A percentile compares a stretch with the other conserved stretches of the same genome.
Conservation (phyloP, 2,797 vertebrate genomes). For the Coregonus ussuriensis region DNA sequence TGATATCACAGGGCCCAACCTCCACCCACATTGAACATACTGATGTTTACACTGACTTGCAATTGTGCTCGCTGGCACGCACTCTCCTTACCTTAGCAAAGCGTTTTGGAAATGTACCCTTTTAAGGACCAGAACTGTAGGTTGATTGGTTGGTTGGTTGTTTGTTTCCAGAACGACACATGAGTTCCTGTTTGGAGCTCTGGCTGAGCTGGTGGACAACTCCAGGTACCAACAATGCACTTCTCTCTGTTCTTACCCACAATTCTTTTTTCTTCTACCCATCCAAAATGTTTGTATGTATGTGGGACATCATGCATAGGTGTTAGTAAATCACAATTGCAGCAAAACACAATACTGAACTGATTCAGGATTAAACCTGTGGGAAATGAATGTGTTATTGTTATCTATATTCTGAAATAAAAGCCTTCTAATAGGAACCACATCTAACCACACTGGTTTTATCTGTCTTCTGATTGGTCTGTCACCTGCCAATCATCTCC, state of each 20-base stretch:
- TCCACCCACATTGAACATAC: neutral
- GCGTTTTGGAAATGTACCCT: neutral
- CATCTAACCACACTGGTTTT: neutral
- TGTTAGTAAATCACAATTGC: neutral
- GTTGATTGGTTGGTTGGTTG: slow-evolving; percentile 1
- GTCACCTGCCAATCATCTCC: slow-evolving; percentile 28
- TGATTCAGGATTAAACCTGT: neutral
- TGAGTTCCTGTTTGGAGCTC: slow-evolving; percentile 96
- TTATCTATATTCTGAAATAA: neutral
- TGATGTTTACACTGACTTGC: neutral
- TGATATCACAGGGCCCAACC: neutral
- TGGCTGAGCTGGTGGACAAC: slow-evolving; percentile 98
- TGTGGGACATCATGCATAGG: neutral
- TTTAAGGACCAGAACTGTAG: neutral
- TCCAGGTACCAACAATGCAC: slow-evolving; percentile 83
- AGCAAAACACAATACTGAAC: neutral
- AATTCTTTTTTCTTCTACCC: neutral
- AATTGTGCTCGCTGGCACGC: neutral
- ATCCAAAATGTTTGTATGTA: neutral
- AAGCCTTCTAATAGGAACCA: neutral
- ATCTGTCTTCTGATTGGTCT: slow-evolving; percentile 15
- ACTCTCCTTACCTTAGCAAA: neutral
- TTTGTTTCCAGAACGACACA: slow-evolving; percentile 91
- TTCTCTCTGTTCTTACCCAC: neutral
- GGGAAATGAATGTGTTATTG: neutral